These are phyloP conservation scores for Tragelaphus scriptus DNA, from an alignment of 2,113 vertebrate genomes.

Conservation along the genomic window DNA sequence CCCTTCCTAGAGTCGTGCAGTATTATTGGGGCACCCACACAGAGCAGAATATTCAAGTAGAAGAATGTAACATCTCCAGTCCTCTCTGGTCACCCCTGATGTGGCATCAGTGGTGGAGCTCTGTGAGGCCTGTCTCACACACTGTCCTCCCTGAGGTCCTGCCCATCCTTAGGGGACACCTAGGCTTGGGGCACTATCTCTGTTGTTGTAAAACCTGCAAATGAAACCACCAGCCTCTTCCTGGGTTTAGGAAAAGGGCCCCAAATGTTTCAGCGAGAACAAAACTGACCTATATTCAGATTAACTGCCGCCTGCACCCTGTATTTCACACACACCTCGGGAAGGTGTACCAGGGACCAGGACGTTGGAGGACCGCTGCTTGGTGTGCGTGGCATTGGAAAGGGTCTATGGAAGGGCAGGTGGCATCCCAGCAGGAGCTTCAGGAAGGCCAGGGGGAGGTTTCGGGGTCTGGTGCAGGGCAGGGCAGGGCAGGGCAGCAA, in stretches of 20 bases:
- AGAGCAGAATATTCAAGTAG: background rate
- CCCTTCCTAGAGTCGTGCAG: rapidly evolving
- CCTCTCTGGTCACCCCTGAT: background rate
- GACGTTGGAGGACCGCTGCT: background rate
- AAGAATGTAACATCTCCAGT: background rate
- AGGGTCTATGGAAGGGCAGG: background rate
- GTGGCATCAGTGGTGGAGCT: background rate
- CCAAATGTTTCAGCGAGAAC: background rate
- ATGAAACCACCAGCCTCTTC: background rate
- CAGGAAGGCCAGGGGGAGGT: background rate
- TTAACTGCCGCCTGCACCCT: background rate
- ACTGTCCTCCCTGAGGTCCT: background rate
- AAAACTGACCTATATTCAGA: background rate
- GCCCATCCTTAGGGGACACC: rapidly evolving
- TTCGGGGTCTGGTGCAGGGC: rapidly evolving
- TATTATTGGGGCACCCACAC: background rate
- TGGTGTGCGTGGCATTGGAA: rapidly evolving
- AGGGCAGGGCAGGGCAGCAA: rapidly evolving
- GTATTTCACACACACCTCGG: background rate
- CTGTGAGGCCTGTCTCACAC: no score
- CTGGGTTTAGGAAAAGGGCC: background rate
- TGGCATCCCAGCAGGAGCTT: background rate
- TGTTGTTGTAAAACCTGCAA: background rate
- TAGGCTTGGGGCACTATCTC: background rate
- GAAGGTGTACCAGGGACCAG: background rate